These are phyloP conservation scores for Tragelaphus oryx DNA, from an alignment of 2,797 vertebrate genomes.

Conservation along the genomic window DNA sequence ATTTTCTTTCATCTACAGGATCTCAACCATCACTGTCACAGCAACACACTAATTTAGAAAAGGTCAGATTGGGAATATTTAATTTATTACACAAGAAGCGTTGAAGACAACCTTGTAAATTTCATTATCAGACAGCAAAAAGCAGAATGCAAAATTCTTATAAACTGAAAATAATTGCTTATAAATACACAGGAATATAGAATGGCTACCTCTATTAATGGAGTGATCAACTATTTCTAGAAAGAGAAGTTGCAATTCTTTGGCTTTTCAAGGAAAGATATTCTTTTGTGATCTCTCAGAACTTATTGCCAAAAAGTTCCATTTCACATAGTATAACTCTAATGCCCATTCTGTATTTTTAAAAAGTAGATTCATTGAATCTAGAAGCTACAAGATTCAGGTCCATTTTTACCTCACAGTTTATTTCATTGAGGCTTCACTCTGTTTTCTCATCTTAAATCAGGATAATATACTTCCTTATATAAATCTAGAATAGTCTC, in stretches of 20 bases:
- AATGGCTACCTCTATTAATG: neutral
- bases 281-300: slow-evolving; percentile 7
- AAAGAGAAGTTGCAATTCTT: slow-evolving; percentile 6
- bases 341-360: neutral
- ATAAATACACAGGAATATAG: neutral
- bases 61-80: neutral
- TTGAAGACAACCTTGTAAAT: neutral
- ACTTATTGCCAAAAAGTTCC: neutral
- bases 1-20: slow-evolving; percentile 27
- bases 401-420: slow-evolving; percentile 18
- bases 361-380: neutral
- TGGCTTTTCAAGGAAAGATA: neutral
- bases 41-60: slow-evolving; percentile 13
- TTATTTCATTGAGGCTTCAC: slow-evolving; percentile 11
- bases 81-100: neutral
- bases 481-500: neutral
- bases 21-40: neutral
- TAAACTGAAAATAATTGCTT: slow-evolving; percentile 27
- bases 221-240: neutral
- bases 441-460: neutral
- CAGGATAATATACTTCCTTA: neutral
- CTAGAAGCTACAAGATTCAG: neutral
- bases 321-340: slow-evolving; percentile 6
- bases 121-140: slow-evolving; percentile 4
- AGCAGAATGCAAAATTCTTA: slow-evolving; percentile 15